Evolutionary conservation across 2,888 invertebrate species (phyloP).

Genomic region (Sepioteuthis lessoniana): DNA sequence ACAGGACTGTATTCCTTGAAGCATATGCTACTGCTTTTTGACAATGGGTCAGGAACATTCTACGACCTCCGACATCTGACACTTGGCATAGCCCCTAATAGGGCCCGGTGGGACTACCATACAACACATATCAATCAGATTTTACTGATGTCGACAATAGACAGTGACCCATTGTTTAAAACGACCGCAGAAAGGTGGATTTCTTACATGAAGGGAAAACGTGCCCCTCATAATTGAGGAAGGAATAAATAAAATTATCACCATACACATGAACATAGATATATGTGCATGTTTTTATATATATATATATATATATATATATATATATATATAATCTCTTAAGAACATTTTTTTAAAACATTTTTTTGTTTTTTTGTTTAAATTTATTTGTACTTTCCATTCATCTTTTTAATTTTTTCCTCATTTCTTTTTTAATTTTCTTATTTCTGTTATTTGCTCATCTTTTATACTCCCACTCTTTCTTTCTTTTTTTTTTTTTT

Average conservation of each 20-base stretch:
- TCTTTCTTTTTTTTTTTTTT: no score
- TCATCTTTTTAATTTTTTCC: no score
- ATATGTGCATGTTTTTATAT: not conserved
- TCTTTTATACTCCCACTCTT: no score
- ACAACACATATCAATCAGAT: slow-evolving; percentile 96
- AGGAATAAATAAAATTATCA: not conserved
- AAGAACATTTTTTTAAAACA: no score
- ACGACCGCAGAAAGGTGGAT: slow-evolving; percentile 93
- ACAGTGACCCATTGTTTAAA: slow-evolving; percentile 84
- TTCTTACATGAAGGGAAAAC: slow-evolving; percentile 94
- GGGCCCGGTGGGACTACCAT: slow-evolving; percentile 99
- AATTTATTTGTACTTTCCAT: no score
- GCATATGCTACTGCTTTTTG: slow-evolving; percentile 89
- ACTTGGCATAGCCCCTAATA: slow-evolving; percentile 83
- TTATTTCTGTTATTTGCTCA: no score
- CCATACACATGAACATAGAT: not conserved
- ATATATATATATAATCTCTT: no score
- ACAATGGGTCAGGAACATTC: slow-evolving; percentile 93
- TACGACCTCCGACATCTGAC: slow-evolving; percentile 97
- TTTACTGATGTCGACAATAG: slow-evolving; percentile 85
- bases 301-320: no score
- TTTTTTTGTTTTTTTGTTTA: no score
- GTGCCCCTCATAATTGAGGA: slow-evolving; percentile 90
- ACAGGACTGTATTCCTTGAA: slow-evolving; percentile 83
- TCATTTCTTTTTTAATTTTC: no score